Conservation (phyloP, 2,888 invertebrate species). For the Eupelmus urozonus region DNA sequence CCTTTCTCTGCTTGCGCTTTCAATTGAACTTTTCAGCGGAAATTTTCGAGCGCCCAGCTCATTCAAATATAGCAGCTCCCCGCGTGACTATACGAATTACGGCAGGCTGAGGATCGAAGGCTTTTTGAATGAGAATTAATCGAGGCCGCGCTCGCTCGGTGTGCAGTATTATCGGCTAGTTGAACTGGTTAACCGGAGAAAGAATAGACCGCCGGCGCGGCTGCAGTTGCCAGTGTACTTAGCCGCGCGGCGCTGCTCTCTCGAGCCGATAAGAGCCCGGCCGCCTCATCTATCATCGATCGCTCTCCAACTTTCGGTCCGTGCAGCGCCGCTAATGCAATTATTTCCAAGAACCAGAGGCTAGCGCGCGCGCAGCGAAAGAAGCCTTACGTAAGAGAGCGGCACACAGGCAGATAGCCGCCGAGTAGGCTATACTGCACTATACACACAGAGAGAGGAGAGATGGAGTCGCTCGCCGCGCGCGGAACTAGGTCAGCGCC, state of each 20-base stretch:
- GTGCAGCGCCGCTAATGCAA: too few relatives aligned
- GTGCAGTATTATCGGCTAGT: constrained; percentile 61
- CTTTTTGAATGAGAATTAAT: constrained; percentile 63
- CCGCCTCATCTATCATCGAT: too few relatives aligned
- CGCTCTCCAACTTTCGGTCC: too few relatives aligned
- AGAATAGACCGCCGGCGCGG: constrained; percentile 32
- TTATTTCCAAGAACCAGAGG: too few relatives aligned
- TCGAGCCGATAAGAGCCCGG: neutral
- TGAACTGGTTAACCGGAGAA: constrained; percentile 61
- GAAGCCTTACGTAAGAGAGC: constrained; percentile 26
- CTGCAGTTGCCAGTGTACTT: neutral
- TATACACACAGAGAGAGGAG: neutral
- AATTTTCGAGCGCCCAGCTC: too few relatives aligned
- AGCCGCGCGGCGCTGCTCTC: neutral
- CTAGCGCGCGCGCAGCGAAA: constrained; percentile 2
- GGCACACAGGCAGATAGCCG: neutral
- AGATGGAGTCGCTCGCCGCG: neutral
- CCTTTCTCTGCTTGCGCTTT: neutral
- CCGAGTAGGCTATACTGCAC: neutral
- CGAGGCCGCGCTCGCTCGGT: constrained; percentile 10
- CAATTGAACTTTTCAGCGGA: too few relatives aligned
- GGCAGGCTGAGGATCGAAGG: too few relatives aligned
- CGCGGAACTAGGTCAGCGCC: constrained; percentile 49
- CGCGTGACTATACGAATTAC: too few relatives aligned
- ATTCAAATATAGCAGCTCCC: too few relatives aligned